These are phyloP conservation scores for Mus pahari DNA, from an alignment of 2,113 vertebrate genomes.

Conservation along the genomic window DNA sequence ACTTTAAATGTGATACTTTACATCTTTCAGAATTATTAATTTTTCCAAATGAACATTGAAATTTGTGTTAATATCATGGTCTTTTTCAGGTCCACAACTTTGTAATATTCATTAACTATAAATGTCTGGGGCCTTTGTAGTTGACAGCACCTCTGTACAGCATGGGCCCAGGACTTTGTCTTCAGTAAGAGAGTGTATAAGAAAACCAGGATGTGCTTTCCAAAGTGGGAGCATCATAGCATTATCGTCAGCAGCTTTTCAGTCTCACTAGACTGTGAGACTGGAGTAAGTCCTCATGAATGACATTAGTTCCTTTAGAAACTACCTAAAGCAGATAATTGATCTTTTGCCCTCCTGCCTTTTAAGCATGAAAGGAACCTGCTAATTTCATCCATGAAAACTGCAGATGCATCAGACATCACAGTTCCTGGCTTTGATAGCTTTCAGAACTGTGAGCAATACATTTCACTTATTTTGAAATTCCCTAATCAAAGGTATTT, in stretches of 20 bases:
- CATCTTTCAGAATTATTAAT: neutral
- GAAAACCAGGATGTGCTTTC: neutral
- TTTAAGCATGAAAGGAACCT: neutral
- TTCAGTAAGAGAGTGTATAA: neutral
- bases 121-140: fast-evolving
- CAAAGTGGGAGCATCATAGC: neutral
- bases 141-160: fast-evolving
- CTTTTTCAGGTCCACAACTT: neutral
- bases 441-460: neutral
- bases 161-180: fast-evolving
- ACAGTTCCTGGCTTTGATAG: fast-evolving
- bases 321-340: neutral
- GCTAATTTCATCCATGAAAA: fast-evolving
- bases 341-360: fast-evolving
- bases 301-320: neutral
- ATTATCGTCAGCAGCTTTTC: fast-evolving
- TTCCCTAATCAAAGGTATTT: neutral
- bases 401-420: fast-evolving
- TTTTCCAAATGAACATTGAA: neutral
- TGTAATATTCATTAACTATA: fast-evolving
- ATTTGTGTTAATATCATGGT: fast-evolving
- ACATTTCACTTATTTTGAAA: neutral
- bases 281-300: fast-evolving
- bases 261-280: too few species aligned
- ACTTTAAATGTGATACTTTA: neutral